These are phyloP conservation scores for Fopius arisanus DNA, from an alignment of 1,140 invertebrate species.

Conservation along the genomic window DNA sequence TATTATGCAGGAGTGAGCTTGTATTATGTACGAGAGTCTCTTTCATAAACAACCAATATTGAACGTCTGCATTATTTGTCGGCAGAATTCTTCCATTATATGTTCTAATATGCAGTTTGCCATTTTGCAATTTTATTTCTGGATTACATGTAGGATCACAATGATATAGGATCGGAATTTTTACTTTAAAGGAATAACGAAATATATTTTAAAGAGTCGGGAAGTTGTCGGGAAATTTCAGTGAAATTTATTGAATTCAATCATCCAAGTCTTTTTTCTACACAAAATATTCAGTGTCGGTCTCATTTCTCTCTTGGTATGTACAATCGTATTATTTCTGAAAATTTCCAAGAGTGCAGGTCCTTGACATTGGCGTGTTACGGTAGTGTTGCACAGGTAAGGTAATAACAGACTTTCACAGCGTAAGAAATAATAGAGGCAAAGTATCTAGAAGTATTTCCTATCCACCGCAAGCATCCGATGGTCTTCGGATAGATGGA, in stretches of 20 bases:
- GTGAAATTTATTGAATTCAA: too few relatives aligned
- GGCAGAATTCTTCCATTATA: background rate
- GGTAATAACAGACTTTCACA: background rate
- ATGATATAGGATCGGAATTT: too few relatives aligned
- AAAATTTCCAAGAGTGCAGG: too few relatives aligned
- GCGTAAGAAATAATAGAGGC: background rate
- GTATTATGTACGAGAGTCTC: background rate
- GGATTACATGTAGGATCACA: too few relatives aligned
- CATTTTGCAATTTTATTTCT: background rate
- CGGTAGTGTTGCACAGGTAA: background rate
- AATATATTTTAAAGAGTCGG: too few relatives aligned
- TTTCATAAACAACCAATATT: background rate
- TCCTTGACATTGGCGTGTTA: background rate
- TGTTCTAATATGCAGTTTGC: background rate
- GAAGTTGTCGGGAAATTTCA: too few relatives aligned
- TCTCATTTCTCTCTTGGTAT: too few relatives aligned
- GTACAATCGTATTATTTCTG: too few relatives aligned
- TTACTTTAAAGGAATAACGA: too few relatives aligned
- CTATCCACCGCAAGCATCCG: conserved; percentile 5
- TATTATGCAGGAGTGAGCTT: background rate
- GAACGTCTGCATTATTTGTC: background rate
- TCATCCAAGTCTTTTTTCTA: too few relatives aligned
- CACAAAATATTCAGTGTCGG: too few relatives aligned
- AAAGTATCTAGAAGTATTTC: conserved; percentile 13
- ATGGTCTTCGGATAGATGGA: conserved; percentile 21